Percentiles rank a stretch among this genome's conserved stretches.
Conservation (phyloP, 2,797 vertebrate genomes). For the Enteromius radiatus region DNA sequence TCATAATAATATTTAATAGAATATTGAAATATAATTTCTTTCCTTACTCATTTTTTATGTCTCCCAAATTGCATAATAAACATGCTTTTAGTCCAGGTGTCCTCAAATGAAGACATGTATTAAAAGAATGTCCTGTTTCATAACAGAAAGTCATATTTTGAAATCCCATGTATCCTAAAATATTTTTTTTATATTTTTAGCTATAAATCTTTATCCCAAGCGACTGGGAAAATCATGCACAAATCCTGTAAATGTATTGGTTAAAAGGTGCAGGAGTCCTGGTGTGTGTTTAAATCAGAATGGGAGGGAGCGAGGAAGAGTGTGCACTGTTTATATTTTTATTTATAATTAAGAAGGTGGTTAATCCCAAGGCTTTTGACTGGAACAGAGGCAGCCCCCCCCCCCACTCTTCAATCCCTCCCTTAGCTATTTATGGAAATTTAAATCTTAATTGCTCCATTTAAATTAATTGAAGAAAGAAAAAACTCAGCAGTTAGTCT, state of each 20-base stretch:
- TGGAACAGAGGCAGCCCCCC: slow-evolving; percentile 34
- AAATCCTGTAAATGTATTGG: background rate
- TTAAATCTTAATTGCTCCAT: slow-evolving; percentile 66
- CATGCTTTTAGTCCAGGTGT: no score
- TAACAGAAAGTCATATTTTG: no score
- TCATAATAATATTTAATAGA: no score
- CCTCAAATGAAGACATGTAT: no score
- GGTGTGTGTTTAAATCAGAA: background rate
- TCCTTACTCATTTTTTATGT: no score
- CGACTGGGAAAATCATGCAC: background rate
- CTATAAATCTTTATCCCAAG: background rate
- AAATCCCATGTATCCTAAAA: background rate
- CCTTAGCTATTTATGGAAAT: slow-evolving; percentile 66
- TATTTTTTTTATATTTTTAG: no score
- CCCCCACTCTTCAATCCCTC: slow-evolving; percentile 45
- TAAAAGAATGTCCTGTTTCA: no score
- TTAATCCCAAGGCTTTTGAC: slow-evolving; percentile 40
- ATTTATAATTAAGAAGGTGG: slow-evolving; percentile 45
- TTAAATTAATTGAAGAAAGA: slow-evolving; percentile 63
- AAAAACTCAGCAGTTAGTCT: slow-evolving; percentile 61
- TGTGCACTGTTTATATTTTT: slow-evolving; percentile 33
- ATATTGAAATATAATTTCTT: no score
- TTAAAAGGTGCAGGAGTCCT: background rate
- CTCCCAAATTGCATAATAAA: no score
- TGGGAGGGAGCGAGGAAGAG: background rate